A percentile compares a stretch with the other conserved stretches of the same genome.
These are phyloP conservation scores for Myotis planiceps DNA, from an alignment of 2,797 vertebrate species.

Conservation along the genomic window DNA sequence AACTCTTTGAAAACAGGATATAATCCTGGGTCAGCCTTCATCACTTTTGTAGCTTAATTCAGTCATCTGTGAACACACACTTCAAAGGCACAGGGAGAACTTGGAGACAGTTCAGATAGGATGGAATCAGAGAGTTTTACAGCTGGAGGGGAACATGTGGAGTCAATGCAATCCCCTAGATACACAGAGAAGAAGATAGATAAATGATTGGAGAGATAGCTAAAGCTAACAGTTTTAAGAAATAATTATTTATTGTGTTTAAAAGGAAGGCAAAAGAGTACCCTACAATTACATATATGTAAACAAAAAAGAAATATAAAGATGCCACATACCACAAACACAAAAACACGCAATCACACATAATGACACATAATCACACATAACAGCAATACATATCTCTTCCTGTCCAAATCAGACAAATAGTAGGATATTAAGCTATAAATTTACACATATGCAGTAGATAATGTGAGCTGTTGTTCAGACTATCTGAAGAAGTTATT, in stretches of 20 bases:
- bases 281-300: background rate
- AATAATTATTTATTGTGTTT: background rate
- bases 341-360: background rate
- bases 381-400: background rate
- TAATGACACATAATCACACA: background rate
- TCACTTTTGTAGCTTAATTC: constrained; percentile 58
- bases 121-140: background rate
- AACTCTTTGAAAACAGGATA: background rate
- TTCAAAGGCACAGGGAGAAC: background rate
- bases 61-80: constrained; percentile 10
- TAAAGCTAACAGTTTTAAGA: background rate
- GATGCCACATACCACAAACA: background rate
- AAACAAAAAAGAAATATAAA: background rate
- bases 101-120: background rate
- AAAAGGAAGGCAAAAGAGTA: background rate
- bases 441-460: background rate
- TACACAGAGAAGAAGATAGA: background rate
- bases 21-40: constrained; percentile 10
- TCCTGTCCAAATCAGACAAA: background rate
- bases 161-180: background rate
- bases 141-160: background rate
- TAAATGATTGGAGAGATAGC: background rate
- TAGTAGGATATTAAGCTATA: background rate
- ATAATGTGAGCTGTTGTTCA: background rate
- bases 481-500: background rate